phyloP scores from a whole-genome alignment of 1,140 invertebrate species.

The Anastatus disparis region DNA sequence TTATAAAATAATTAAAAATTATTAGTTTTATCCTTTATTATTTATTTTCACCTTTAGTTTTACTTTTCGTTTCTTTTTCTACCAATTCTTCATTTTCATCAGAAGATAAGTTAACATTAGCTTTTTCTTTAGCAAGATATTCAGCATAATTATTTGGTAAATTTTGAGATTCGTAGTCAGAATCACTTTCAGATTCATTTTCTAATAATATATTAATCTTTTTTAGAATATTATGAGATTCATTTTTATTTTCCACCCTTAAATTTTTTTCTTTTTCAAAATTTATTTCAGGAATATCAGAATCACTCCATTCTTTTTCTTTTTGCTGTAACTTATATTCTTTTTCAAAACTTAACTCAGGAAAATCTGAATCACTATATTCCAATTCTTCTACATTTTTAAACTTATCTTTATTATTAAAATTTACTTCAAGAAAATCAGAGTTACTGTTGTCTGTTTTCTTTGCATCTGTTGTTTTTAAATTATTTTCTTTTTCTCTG shows the following conservation, averaged over 20 bases:
- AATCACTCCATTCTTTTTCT: conserved; percentile 25
- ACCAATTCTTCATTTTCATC: conserved; percentile 10
- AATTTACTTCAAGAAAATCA: conserved; percentile 48
- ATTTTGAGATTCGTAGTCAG: conserved; percentile 8
- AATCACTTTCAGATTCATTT: conserved; percentile 16
- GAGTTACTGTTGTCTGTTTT: conserved; percentile 28
- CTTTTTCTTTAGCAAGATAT: not conserved
- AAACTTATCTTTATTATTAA: conserved; percentile 19
- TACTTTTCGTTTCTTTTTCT: not conserved
- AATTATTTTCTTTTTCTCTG: not conserved
- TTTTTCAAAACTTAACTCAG: no score
- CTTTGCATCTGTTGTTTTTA: not conserved
- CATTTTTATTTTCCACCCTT: not conserved
- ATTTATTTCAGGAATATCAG: conserved; percentile 48
- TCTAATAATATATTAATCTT: no score
- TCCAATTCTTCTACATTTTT: not conserved
- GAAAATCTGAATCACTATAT: not conserved
- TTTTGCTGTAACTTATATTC: no score
- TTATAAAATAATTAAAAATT: not conserved
- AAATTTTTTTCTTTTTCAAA: conserved; percentile 29
- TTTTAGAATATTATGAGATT: no score
- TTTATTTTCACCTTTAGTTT: not conserved
- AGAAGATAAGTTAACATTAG: not conserved
- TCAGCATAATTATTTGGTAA: not conserved
- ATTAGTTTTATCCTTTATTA: no score